A percentile compares a stretch with the other conserved stretches of the same genome.
Conservation (phyloP, 2,113 vertebrate genomes). For the Phylloscopus trochiloides region DNA sequence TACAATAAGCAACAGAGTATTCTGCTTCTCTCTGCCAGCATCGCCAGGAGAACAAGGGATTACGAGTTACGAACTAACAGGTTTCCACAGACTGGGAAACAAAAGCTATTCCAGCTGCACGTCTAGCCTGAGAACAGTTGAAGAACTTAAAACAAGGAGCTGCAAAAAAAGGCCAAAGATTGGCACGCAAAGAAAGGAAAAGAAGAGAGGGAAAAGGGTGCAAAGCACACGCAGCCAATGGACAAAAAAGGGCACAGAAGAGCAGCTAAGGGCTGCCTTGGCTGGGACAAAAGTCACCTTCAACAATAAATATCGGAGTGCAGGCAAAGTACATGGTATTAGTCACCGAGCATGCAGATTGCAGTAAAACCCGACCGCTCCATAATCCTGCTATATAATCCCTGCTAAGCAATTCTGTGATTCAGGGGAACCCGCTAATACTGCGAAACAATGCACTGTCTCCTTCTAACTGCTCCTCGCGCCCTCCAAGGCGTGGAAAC, state of each 20-base stretch:
- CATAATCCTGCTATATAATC: slow-evolving; percentile 5
- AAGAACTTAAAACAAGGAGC: background rate
- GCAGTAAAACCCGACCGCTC: background rate
- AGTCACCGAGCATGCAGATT: background rate
- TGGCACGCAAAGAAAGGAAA: background rate
- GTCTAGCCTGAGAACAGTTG: background rate
- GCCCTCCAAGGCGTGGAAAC: background rate
- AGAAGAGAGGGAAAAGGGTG: background rate
- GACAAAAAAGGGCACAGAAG: background rate
- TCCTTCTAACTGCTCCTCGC: background rate
- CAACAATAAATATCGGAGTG: background rate
- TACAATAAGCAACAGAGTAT: background rate
- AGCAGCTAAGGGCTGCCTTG: background rate
- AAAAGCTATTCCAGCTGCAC: background rate
- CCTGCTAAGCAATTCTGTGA: background rate
- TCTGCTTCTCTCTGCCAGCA: background rate
- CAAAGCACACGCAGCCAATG: background rate
- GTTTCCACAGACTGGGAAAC: background rate
- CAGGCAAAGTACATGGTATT: slow-evolving; percentile 20
- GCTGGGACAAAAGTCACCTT: slow-evolving; percentile 55
- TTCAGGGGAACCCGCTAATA: background rate
- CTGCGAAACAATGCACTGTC: background rate
- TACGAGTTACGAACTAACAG: background rate
- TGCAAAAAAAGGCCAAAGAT: background rate
- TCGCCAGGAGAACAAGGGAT: background rate